A percentile compares a stretch with the other conserved stretches of the same genome.
These are phyloP conservation scores for Notiomystis cincta DNA, from an alignment of 2,113 vertebrate genomes.

Conservation along the genomic window DNA sequence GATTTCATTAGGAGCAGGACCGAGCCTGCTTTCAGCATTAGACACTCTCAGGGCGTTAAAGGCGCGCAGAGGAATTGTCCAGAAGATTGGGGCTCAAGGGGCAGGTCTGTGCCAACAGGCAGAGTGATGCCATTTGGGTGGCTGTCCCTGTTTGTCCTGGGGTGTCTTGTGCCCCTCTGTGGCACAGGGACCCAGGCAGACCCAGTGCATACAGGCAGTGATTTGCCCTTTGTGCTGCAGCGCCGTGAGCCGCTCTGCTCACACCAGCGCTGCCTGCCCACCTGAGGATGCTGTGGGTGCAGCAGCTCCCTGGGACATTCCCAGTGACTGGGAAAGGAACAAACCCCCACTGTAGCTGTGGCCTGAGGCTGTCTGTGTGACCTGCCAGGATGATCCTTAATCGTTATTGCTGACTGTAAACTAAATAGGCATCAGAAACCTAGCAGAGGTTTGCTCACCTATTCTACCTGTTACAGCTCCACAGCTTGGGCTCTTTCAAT, in stretches of 20 bases:
- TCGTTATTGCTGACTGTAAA: not conserved
- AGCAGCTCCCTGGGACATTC: not conserved
- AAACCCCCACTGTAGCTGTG: not conserved
- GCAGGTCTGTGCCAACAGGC: not conserved
- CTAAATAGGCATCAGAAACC: not conserved
- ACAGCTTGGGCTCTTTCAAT: not conserved
- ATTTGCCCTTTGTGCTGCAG: not conserved
- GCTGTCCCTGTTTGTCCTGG: not conserved
- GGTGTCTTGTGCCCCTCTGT: not conserved
- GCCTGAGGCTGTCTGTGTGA: not conserved
- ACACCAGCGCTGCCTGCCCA: fast-evolving
- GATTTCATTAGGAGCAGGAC: slow-evolving; percentile 37
- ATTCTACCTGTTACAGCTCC: not conserved
- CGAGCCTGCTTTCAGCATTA: slow-evolving; percentile 3
- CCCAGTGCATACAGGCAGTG: not conserved
- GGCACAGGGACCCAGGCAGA: not conserved
- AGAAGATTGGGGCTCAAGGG: not conserved
- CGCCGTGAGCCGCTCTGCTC: not conserved
- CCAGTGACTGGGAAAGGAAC: not conserved
- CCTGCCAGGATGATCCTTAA: not conserved
- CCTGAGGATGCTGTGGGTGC: not conserved
- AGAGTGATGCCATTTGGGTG: not conserved
- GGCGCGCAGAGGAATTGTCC: not conserved
- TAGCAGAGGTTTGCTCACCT: not conserved
- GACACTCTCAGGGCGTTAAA: not conserved